Evolutionary conservation across 2,113 vertebrate species (phyloP).

Genomic region (Dinomys branickii): DNA sequence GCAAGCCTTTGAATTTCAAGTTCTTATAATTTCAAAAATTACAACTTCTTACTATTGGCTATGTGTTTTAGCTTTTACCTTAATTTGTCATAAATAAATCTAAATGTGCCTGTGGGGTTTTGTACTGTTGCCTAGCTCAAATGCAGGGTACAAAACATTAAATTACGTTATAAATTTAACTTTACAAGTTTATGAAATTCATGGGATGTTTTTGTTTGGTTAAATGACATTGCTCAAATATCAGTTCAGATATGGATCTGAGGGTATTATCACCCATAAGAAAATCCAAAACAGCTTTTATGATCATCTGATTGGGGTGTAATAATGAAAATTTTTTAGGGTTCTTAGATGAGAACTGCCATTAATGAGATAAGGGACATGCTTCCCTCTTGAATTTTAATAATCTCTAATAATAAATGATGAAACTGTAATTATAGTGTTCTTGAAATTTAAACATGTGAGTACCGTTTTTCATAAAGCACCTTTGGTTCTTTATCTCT

Average conservation of each 20-base stretch:
- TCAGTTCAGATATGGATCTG: neutral
- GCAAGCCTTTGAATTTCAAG: neutral
- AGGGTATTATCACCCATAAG: no score
- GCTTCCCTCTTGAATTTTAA: neutral
- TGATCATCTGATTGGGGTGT: neutral
- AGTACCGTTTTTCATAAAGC: neutral
- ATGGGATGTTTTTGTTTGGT: neutral
- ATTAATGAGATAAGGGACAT: neutral
- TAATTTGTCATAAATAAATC: neutral
- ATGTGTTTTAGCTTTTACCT: neutral
- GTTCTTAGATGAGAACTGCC: neutral
- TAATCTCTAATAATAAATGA: neutral
- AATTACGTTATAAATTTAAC: neutral
- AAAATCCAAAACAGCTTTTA: neutral
- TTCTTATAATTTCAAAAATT: neutral
- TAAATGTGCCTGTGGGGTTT: neutral
- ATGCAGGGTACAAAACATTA: neutral
- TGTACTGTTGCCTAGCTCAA: neutral
- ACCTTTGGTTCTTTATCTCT: neutral
- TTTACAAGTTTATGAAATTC: neutral
- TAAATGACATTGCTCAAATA: neutral
- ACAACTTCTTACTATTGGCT: rapidly evolving
- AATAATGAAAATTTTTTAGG: neutral
- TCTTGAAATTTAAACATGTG: neutral
- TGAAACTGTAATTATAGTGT: neutral